Conservation (phyloP, 2,888 invertebrate genomes). For the Bursaphelenchus okinawaensis region DNA sequence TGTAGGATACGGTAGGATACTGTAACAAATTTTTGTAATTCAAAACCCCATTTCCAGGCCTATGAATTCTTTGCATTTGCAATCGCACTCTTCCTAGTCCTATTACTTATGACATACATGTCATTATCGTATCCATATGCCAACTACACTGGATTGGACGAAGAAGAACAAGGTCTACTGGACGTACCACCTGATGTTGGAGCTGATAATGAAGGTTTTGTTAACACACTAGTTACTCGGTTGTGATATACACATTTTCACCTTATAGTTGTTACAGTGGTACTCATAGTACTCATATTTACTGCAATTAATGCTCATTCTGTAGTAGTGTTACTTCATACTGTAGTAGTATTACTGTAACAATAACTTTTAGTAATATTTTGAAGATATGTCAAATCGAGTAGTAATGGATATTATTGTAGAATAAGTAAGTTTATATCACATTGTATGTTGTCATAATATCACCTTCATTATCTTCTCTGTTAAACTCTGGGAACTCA, state of each 20-base stretch:
- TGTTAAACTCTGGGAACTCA: not conserved
- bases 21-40: not conserved
- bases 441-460: too few species aligned
- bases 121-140: not conserved
- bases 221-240: slow-evolving; percentile 9
- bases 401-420: too few species aligned
- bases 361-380: too few species aligned
- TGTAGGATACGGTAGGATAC: too few species aligned
- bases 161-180: not conserved
- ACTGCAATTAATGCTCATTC: too few species aligned
- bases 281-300: too few species aligned
- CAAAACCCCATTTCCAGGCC: not conserved
- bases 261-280: too few species aligned
- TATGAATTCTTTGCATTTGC: not conserved
- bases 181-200: not conserved
- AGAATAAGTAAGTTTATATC: too few species aligned
- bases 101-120: not conserved
- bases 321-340: too few species aligned
- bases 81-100: not conserved
- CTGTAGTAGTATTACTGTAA: too few species aligned
- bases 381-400: too few species aligned
- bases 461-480: too few species aligned
- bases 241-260: not conserved
- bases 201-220: slow-evolving; percentile 4
- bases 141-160: slow-evolving; percentile 4